Percentiles rank a stretch among this genome's conserved stretches.
Evolutionary conservation across 2,113 vertebrate species (phyloP).

Genomic region (Fregata magnificens): DNA sequence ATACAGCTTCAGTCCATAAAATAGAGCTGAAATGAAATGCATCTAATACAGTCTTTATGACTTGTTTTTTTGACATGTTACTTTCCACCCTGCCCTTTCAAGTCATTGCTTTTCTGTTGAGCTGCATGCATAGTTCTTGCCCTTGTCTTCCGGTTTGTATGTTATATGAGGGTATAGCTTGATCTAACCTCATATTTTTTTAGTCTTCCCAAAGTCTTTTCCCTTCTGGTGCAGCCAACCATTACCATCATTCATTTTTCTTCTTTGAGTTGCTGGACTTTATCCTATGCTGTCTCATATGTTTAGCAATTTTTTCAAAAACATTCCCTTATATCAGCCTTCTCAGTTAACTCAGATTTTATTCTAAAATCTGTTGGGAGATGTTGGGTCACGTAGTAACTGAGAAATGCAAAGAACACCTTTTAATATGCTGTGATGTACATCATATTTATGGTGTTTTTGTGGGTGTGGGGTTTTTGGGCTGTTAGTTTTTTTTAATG

Average conservation of each 20-base stretch:
- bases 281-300: not conserved
- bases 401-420: not conserved
- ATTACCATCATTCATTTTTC: not conserved
- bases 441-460: fast-evolving
- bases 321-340: fast-evolving
- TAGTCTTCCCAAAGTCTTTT: not conserved
- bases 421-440: not conserved
- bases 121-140: not conserved
- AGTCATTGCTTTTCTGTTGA: not conserved
- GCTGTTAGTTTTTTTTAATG: not conserved
- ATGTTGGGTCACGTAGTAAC: not conserved
- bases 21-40: not conserved
- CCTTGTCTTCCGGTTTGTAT: not conserved
- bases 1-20: not conserved
- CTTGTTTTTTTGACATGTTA: not conserved
- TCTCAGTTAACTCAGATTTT: not conserved
- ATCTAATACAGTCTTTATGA: not conserved
- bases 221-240: not conserved
- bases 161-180: not conserved
- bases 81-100: not conserved
- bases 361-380: not conserved
- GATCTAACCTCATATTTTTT: not conserved
- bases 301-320: not conserved
- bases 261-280: not conserved
- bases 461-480: not conserved